Base-by-base conservation (phyloP, 2,113 vertebrate species). In the Sceloporus tristichus region DNA sequence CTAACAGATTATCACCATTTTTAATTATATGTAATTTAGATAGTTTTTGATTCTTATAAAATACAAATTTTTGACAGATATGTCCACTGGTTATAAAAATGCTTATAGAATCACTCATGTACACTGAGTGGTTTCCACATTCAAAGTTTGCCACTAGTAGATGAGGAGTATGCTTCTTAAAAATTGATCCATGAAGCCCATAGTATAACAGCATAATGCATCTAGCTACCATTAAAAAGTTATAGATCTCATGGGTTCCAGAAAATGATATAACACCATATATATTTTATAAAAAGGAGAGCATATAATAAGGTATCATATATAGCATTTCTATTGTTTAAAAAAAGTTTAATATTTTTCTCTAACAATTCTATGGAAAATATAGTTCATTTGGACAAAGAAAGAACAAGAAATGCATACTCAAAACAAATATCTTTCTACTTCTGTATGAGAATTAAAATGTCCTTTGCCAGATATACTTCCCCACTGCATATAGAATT, bases 81-180 rank as follows among this genome's bases (percentile, higher is more conserved):
- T 38, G 11, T 23, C 79, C 48, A 79, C 59, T 1, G 70, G 13
- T 59, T 73, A 27, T 6, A 79, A 59, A 70, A 54, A 19, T 23
- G 78, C 38, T 34, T 74, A 91, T 16, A 82, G 65, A 29, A 79
- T 40, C 85, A 91, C 89, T 89, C 40, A 77, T 14, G 79, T n/a
- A 8, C 68, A 83, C 65, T 88, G 18, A 25, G 54, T 87, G 6
- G 77, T 27, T 74, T 86, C 88, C 75, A 62, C 89, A 29, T 53
- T 85, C 1, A 83, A 90, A 92, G 77, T 0, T 40, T 89, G 48
- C 83, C 2, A 1, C 85, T 0, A 5, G 10, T 83, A 88, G 48
- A 80, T 11, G 21, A 65, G 85, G 54, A 0, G 11, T 19, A 88
- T 78, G 91, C 66, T 59, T 59, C 14, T 48, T 85, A 88, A 86